These are phyloP conservation scores for Channallabes apus DNA, from an alignment of 2,797 vertebrate genomes.

Conservation along the genomic window DNA sequence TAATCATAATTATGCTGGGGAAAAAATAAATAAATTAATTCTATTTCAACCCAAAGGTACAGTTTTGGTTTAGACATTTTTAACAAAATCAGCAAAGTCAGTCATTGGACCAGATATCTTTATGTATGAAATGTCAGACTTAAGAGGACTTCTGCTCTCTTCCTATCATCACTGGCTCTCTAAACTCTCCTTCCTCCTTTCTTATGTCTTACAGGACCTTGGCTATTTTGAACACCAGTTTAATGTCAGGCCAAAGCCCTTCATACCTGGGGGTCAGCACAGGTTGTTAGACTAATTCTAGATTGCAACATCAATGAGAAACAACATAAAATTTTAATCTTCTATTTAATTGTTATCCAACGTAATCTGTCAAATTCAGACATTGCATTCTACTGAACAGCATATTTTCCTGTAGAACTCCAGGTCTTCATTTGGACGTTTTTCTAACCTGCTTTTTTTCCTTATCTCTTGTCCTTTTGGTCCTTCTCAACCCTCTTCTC, in stretches of 20 bases:
- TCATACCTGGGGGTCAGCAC: constrained; percentile 53
- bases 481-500: constrained; percentile 19
- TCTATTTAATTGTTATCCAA: not conserved
- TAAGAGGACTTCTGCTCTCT: constrained; percentile 43
- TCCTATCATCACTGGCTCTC: constrained; percentile 34
- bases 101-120: not conserved
- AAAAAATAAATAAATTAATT: not conserved
- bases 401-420: not conserved
- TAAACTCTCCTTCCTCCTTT: constrained; percentile 62
- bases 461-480: constrained; percentile 47
- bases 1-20: not conserved
- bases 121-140: constrained; percentile 15
- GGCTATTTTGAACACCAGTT: constrained; percentile 93
- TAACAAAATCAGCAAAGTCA: not conserved
- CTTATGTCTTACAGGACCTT: constrained; percentile 78
- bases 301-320: constrained; percentile 24
- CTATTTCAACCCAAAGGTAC: not conserved
- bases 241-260: constrained; percentile 82
- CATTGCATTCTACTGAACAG: not conserved
- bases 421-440: not conserved
- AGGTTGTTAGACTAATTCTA: constrained; percentile 55
- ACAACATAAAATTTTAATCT: not conserved
- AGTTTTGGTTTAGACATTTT: not conserved
- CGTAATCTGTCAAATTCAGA: not conserved
- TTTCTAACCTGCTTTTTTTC: constrained; percentile 48